Evolutionary conservation across 23 tunicate genomes (phyloP), one percentile per base, ranked within the genome.

Genomic region (Clavelina lepadiformis): DNA sequence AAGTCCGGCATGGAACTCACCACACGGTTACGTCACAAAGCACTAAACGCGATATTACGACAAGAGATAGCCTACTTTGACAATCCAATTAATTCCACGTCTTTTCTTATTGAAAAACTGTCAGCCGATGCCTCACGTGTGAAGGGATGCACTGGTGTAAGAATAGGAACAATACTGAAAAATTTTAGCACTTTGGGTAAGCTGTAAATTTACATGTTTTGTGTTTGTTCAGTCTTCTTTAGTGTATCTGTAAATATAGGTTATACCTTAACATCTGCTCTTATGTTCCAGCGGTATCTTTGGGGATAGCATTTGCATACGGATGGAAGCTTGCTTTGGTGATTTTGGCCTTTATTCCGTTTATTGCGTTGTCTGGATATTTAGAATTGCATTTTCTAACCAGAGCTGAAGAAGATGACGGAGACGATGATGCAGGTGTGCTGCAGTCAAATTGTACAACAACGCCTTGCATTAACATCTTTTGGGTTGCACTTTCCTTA

Each of bases 1-100:
- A 80, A 81, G 35, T 67, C 88, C 63, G 95, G 95, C 3, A 83
- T 72, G 52, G 79, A 68, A 49, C 34, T 86, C 64, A 86, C 95
- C 6, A 33, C 71, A 22, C 75, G 95, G 3, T 51, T 80, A 22
- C 58, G 88, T 3, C 45, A 64, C 28, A 59, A 35, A 28, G 68
- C 95, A 6, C 70, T 86, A 38, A 8, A 22, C 21, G 38, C 86
- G 34, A 71, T 86, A 20, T 31, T 86, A 7, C 53, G 77, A 1
- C 87, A 71, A 28, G 88, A 86, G 22, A 86, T 72, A 7, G 23
- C 74, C 31, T 80, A 56, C 47, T 86, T 86, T 35, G 95, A 86
- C 35, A 72, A 86, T 36, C 67, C 45, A 18, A 34, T 2, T 3
- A 71, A 86, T 75, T 65, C 63, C 67, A 80, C 95, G 24, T 88